Evolutionary conservation across 2,113 vertebrate genomes (phyloP).

Genomic region (Cyanistes caeruleus): DNA sequence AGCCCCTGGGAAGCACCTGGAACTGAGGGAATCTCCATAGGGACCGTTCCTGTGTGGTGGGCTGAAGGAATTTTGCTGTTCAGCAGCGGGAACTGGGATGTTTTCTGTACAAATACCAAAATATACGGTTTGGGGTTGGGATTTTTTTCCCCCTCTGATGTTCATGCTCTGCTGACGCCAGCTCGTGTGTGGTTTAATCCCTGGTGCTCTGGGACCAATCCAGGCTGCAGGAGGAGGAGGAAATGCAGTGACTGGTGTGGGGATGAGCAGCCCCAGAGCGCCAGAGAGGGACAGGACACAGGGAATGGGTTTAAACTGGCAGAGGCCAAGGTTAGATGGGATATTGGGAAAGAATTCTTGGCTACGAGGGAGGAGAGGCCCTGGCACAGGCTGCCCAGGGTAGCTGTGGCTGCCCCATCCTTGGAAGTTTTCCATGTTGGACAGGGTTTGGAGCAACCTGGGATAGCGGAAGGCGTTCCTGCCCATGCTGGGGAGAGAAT

Average conservation of each 20-base stretch:
- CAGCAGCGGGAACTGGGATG: neutral
- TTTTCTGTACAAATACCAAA: neutral
- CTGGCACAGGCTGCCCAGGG: neutral
- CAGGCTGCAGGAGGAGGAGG: neutral
- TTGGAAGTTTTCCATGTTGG: neutral
- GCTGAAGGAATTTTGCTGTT: neutral
- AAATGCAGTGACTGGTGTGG: neutral
- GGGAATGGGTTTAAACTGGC: neutral
- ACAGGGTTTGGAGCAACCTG: neutral
- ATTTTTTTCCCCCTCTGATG: neutral
- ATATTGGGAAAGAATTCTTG: neutral
- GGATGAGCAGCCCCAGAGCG: neutral
- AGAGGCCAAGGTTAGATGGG: neutral
- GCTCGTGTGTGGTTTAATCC: neutral
- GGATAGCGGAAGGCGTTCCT: neutral
- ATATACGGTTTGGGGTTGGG: neutral
- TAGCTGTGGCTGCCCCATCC: neutral
- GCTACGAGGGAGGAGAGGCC: neutral
- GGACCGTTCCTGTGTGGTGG: fast-evolving
- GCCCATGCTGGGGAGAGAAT: neutral
- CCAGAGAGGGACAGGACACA: neutral
- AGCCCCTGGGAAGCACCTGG: neutral
- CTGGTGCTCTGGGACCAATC: neutral
- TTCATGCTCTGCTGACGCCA: neutral
- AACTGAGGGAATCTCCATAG: neutral